phyloP scores from a whole-genome alignment of 2,797 vertebrate genomes.

The Hapalemur alaotrensis region DNA sequence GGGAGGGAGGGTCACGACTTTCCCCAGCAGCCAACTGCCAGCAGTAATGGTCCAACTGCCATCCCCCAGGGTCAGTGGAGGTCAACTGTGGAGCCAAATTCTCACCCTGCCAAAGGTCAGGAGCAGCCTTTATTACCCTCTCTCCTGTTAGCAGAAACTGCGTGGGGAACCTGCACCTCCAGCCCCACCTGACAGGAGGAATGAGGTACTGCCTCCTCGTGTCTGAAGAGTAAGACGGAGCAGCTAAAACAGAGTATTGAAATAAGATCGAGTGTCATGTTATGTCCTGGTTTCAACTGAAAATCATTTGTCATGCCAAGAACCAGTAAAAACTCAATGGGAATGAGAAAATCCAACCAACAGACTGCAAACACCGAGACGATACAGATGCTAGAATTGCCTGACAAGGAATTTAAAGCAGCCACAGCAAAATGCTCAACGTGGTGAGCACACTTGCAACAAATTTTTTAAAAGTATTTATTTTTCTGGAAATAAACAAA shows the following conservation, averaged over 20 bases:
- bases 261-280: too few species aligned
- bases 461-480: background rate
- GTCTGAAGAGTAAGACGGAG: background rate
- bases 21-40: rapidly evolving
- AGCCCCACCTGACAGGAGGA: rapidly evolving
- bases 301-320: background rate
- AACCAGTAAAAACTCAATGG: background rate
- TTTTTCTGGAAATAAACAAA: background rate
- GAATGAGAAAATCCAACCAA: background rate
- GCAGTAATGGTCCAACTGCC: rapidly evolving
- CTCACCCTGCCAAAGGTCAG: background rate
- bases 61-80: background rate
- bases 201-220: background rate
- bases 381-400: background rate
- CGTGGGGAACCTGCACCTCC: rapidly evolving
- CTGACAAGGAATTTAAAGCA: background rate
- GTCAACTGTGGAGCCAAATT: background rate
- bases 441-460: background rate
- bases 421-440: background rate
- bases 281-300: background rate
- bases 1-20: background rate
- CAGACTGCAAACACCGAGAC: background rate
- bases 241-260: rapidly evolving
- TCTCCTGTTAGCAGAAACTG: background rate
- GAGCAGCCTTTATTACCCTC: rapidly evolving